Evolutionary conservation across 1,140 invertebrate species (phyloP).

Genomic region (Holcopasites calliopsidis): DNA sequence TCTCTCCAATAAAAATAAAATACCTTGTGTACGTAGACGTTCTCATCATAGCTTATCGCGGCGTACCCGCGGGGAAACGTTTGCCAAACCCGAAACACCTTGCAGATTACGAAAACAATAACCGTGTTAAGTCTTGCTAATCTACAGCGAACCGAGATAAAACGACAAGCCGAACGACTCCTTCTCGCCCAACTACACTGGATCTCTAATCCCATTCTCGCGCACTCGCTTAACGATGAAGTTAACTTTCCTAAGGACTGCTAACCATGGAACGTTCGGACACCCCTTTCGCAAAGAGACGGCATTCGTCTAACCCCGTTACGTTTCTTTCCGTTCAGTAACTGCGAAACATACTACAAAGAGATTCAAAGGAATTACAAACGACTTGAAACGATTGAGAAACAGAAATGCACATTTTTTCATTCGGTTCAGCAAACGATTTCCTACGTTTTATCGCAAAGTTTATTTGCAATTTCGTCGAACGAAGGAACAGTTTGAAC

Average conservation of each 20-base stretch:
- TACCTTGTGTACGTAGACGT: too few species aligned
- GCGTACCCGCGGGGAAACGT: conserved; percentile 48
- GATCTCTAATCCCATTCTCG: conserved; percentile 52
- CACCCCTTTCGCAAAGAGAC: too few species aligned
- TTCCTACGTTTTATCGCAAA: neutral
- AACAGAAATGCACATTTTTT: neutral
- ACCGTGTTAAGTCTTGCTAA: conserved; percentile 53
- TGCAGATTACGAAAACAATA: conserved; percentile 53
- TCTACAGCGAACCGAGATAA: conserved; percentile 40
- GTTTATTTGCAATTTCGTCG: neutral
- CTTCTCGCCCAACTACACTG: conserved; percentile 29
- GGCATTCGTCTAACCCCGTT: conserved; percentile 5
- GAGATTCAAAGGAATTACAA: neutral
- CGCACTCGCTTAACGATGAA: conserved; percentile 46
- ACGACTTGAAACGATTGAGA: neutral
- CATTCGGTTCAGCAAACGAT: too few species aligned
- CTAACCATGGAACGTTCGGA: conserved; percentile 33
- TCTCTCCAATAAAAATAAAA: too few species aligned
- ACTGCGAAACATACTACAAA: neutral
- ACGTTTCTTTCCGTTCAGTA: neutral
- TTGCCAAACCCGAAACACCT: conserved; percentile 17
- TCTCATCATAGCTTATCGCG: too few species aligned
- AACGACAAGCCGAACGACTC: conserved; percentile 39
- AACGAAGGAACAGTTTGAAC: neutral
- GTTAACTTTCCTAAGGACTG: conserved; percentile 46